These are phyloP conservation scores for Phalacrocorax pelagicus DNA, from an alignment of 2,113 vertebrate species.

Conservation along the genomic window DNA sequence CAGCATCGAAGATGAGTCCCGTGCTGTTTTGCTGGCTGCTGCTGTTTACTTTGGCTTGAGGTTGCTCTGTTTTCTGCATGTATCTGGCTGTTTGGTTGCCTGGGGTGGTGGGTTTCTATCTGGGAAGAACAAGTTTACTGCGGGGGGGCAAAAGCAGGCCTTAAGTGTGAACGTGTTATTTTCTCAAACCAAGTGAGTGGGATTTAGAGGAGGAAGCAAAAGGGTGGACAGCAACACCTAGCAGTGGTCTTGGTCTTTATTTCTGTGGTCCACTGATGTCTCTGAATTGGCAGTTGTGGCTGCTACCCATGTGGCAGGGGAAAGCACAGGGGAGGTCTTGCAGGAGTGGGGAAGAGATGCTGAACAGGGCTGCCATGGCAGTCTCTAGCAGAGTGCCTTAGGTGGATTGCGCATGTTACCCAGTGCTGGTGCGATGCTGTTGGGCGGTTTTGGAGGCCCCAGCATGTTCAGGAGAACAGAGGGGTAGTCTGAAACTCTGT, in stretches of 20 bases:
- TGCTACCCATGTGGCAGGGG: not conserved
- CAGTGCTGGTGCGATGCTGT: not conserved
- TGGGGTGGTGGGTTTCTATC: not conserved
- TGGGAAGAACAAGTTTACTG: not conserved
- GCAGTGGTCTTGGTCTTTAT: not conserved
- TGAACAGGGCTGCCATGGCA: not conserved
- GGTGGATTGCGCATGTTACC: not conserved
- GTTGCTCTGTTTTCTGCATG: not conserved
- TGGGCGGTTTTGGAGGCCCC: not conserved
- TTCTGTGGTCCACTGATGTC: not conserved
- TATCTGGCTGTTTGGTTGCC: not conserved
- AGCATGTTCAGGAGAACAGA: not conserved
- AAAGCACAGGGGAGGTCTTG: not conserved
- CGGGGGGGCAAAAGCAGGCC: not conserved
- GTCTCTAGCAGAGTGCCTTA: no score
- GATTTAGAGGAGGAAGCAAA: not conserved
- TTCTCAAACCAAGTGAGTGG: not conserved
- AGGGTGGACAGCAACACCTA: not conserved
- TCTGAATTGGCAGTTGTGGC: not conserved
- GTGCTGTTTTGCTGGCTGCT: not conserved
- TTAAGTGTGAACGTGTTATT: not conserved
- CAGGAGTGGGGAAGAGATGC: not conserved
- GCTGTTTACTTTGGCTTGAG: not conserved
- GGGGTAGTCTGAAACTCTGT: not conserved
- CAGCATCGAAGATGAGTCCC: fast-evolving